A percentile compares a stretch with the other conserved stretches of the same genome.
Conservation (phyloP, 2,797 vertebrate genomes). For the Tenualosa ilisha region DNA sequence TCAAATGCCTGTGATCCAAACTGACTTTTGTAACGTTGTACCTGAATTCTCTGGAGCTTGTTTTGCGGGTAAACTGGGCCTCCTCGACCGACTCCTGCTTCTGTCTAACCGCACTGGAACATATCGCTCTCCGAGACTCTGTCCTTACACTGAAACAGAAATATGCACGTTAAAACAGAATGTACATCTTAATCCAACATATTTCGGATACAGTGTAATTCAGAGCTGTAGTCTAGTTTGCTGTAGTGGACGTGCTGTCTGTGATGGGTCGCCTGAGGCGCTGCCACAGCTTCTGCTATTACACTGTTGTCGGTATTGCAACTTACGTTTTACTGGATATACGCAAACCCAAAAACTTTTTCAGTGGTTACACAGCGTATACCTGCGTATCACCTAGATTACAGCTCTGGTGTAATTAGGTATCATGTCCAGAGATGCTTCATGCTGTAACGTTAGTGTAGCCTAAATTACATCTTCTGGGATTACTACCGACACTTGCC, state of each 20-base stretch:
- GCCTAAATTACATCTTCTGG: too few species aligned
- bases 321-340: too few species aligned
- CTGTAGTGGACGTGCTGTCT: too few species aligned
- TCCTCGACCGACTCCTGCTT: slow-evolving; percentile 46
- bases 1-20: too few species aligned
- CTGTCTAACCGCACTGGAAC: slow-evolving; percentile 50
- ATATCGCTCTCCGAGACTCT: slow-evolving; percentile 54
- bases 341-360: too few species aligned
- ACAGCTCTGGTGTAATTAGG: too few species aligned
- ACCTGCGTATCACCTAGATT: too few species aligned
- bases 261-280: too few species aligned
- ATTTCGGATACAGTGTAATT: not conserved
- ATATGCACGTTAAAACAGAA: not conserved
- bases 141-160: slow-evolving; percentile 43
- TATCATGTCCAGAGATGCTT: not conserved
- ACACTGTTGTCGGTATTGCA: too few species aligned
- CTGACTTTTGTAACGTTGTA: not conserved
- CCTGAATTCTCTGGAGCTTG: slow-evolving; percentile 62
- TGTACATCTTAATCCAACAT: not conserved
- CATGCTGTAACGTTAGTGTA: not conserved
- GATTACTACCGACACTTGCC: not conserved
- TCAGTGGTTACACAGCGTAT: too few species aligned
- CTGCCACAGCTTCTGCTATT: too few species aligned
- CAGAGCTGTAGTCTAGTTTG: not conserved
- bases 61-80: not conserved